phyloP scores from a whole-genome alignment of 2,888 invertebrate genomes.

The Antitype chi region DNA sequence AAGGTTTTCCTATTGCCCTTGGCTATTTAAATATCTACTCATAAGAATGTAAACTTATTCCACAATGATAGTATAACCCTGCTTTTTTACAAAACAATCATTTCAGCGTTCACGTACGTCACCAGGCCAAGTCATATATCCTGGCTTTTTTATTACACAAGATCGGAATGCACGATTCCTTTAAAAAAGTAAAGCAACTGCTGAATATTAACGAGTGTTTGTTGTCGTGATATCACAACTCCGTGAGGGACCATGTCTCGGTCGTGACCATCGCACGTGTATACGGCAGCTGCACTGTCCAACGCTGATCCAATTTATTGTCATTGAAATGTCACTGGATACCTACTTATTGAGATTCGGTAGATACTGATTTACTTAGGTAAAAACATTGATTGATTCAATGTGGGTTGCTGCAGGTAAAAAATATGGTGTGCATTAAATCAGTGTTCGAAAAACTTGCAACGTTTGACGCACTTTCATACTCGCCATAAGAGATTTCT shows the following conservation, averaged over 20 bases:
- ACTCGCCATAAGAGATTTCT: constrained; percentile 1
- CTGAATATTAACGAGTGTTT: constrained; percentile 56
- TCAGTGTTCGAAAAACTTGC: constrained; percentile 5
- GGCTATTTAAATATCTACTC: background rate
- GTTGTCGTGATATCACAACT: constrained; percentile 75
- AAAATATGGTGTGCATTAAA: constrained; percentile 5
- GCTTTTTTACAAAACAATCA: background rate
- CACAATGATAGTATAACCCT: background rate
- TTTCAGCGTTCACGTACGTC: background rate
- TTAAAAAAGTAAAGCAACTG: constrained; percentile 46
- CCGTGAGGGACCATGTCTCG: constrained; percentile 79
- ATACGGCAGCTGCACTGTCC: constrained; percentile 70
- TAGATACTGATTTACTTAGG: constrained; percentile 47
- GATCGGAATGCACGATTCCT: constrained; percentile 45
- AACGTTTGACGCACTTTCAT: background rate
- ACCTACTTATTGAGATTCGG: constrained; percentile 53
- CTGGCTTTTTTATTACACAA: constrained; percentile 35
- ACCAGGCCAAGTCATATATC: constrained; percentile 1
- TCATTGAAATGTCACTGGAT: constrained; percentile 77
- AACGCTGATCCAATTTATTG: constrained; percentile 77
- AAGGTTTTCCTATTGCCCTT: background rate
- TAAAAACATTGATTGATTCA: constrained; percentile 52
- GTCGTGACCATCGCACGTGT: constrained; percentile 88
- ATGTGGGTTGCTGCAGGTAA: constrained; percentile 13
- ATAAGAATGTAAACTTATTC: background rate